phyloP scores from a whole-genome alignment of 2,113 vertebrate species.

The Istiophorus platypterus region DNA sequence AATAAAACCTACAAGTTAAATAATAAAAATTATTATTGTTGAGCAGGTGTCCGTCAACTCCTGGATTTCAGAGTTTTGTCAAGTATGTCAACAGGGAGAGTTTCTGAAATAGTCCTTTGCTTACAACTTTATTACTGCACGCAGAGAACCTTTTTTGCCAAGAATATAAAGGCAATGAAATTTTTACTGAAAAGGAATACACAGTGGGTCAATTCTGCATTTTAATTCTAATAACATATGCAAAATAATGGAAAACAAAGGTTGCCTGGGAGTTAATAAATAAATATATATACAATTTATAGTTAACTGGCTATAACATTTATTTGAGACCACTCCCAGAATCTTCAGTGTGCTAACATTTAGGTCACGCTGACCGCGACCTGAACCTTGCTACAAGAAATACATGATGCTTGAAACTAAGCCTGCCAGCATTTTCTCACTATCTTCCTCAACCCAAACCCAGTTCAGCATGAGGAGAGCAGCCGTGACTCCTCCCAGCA shows the following conservation, averaged over 20 bases:
- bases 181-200: neutral
- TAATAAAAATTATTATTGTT: neutral
- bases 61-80: neutral
- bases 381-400: conserved; percentile 57
- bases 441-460: conserved; percentile 37
- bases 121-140: neutral
- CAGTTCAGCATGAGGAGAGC: conserved; percentile 32
- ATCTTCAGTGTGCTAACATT: conserved; percentile 17
- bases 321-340: conserved; percentile 22
- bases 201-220: neutral
- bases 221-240: neutral
- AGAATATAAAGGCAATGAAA: neutral
- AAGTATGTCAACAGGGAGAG: neutral
- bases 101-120: neutral
- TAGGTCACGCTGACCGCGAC: conserved; percentile 40
- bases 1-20: neutral
- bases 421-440: conserved; percentile 27
- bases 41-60: neutral
- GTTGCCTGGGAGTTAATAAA: neutral
- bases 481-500: conserved; percentile 31
- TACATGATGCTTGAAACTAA: conserved; percentile 31
- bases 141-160: neutral
- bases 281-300: neutral
- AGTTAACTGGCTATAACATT: conserved; percentile 5
- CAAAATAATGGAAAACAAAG: conserved; percentile 19